Evolutionary conservation across 2,797 vertebrate species (phyloP).

Genomic region (Alcedo quadribrachys): DNA sequence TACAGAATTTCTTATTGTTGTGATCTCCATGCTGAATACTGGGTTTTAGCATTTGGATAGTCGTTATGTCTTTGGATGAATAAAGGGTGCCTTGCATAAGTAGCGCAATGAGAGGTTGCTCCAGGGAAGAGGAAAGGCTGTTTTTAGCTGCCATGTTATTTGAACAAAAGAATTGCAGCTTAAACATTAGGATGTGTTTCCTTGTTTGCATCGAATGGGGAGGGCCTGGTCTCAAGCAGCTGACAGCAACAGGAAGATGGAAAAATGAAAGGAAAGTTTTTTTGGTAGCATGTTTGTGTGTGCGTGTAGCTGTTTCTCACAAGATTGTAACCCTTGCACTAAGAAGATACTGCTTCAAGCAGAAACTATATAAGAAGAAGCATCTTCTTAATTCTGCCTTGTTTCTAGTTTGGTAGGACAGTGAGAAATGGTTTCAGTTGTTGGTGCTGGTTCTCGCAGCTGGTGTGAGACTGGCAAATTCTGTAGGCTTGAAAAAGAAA

Average conservation of each 20-base stretch:
- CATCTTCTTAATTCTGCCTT: neutral
- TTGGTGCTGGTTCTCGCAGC: constrained; percentile 14
- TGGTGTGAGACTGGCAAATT: constrained; percentile 2
- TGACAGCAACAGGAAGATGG: constrained; percentile 27
- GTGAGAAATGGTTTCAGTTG: constrained; percentile 19
- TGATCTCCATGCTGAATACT: neutral
- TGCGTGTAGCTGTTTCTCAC: neutral
- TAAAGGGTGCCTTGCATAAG: constrained; percentile 13
- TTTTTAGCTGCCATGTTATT: constrained; percentile 45
- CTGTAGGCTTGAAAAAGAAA: constrained; percentile 11
- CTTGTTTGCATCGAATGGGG: constrained; percentile 18
- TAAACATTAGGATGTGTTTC: constrained; percentile 23
- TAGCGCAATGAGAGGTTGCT: neutral
- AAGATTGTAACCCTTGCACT: neutral
- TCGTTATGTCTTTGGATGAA: neutral
- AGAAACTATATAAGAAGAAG: neutral
- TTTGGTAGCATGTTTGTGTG: neutral
- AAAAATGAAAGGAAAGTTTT: constrained; percentile 30
- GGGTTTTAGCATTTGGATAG: neutral
- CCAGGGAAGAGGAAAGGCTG: constrained; percentile 31
- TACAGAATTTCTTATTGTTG: neutral
- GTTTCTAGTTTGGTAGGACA: neutral
- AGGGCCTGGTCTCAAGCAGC: neutral
- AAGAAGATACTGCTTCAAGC: neutral
- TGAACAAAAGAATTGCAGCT: constrained; percentile 16